A percentile compares a stretch with the other conserved stretches of the same genome.
phyloP scores from a whole-genome alignment of 2,113 vertebrate species.

The Halichoeres trimaculatus region DNA sequence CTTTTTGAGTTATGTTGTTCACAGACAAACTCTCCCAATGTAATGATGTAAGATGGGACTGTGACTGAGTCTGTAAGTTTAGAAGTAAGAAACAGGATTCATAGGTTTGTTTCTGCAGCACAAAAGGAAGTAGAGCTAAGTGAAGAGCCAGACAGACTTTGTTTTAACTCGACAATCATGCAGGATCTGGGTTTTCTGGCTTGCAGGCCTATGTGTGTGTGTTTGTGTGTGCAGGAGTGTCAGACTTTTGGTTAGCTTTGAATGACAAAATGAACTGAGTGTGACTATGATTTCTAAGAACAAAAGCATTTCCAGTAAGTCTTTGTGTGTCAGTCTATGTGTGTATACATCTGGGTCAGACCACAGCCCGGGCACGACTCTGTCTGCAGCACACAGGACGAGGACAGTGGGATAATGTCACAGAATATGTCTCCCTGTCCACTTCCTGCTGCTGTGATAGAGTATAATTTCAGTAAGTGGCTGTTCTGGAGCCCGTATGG shows the following conservation, averaged over 20 bases:
- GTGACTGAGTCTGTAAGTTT: too few relatives aligned
- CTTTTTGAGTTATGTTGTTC: too few relatives aligned
- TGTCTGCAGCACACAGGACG: conserved; percentile 26
- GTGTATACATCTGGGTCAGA: conserved; percentile 33
- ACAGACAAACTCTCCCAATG: too few relatives aligned
- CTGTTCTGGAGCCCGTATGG: conserved; percentile 47
- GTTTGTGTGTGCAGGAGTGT: conserved; percentile 1
- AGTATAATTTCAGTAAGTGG: conserved; percentile 67
- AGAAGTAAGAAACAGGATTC: too few relatives aligned
- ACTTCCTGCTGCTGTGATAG: conserved; percentile 52
- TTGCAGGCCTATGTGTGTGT: conserved; percentile 34
- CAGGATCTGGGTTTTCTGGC: too few relatives aligned
- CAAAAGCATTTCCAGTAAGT: conserved; percentile 44
- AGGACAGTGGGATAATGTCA: conserved; percentile 48
- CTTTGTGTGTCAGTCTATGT: not conserved
- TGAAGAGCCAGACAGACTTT: conserved; percentile 51
- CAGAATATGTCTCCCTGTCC: conserved; percentile 30
- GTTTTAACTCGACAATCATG: conserved; percentile 49
- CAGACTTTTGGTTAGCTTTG: conserved; percentile 16
- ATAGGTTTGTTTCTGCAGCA: conserved; percentile 45
- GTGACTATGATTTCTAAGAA: conserved; percentile 56
- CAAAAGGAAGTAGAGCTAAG: conserved; percentile 55
- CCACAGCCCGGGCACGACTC: conserved; percentile 36
- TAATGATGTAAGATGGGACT: too few relatives aligned
- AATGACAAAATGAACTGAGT: conserved; percentile 26